These are phyloP conservation scores for Eumaeus atala DNA, from an alignment of 1,140 invertebrate genomes.

Conservation along the genomic window DNA sequence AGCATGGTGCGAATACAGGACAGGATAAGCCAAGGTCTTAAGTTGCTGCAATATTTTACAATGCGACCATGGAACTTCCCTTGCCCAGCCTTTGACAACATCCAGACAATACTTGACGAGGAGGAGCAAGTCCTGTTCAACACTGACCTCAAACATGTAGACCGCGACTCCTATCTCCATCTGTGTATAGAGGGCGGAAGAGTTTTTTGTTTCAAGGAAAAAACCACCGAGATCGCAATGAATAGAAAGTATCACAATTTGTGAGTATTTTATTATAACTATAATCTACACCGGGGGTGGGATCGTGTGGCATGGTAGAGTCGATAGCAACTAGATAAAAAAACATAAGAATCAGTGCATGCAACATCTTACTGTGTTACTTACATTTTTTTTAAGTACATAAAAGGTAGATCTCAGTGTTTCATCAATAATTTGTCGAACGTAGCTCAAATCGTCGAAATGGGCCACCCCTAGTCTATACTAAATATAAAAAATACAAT, in stretches of 20 bases:
- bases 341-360: too few species aligned
- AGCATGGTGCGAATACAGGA: conserved; percentile 75
- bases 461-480: too few species aligned
- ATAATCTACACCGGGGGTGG: too few species aligned
- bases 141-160: conserved; percentile 65
- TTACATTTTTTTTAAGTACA: too few species aligned
- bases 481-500: too few species aligned
- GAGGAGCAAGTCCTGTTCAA: conserved; percentile 77
- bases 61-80: conserved; percentile 81
- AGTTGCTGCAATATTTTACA: conserved; percentile 82
- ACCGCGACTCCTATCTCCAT: conserved; percentile 50
- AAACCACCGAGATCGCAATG: conserved; percentile 34
- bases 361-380: too few species aligned
- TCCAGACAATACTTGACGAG: conserved; percentile 74
- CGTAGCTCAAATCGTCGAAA: too few species aligned
- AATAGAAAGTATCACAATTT: conserved; percentile 52
- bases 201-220: conserved; percentile 53
- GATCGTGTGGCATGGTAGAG: too few species aligned
- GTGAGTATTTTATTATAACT: conserved; percentile 41
- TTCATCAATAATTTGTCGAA: too few species aligned
- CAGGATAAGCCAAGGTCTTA: conserved; percentile 68
- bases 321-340: too few species aligned
- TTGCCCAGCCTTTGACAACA: conserved; percentile 59
- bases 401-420: too few species aligned
- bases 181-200: conserved; percentile 50